Conservation (phyloP, 2,888 invertebrate species). For the Odontomyia ornata region DNA sequence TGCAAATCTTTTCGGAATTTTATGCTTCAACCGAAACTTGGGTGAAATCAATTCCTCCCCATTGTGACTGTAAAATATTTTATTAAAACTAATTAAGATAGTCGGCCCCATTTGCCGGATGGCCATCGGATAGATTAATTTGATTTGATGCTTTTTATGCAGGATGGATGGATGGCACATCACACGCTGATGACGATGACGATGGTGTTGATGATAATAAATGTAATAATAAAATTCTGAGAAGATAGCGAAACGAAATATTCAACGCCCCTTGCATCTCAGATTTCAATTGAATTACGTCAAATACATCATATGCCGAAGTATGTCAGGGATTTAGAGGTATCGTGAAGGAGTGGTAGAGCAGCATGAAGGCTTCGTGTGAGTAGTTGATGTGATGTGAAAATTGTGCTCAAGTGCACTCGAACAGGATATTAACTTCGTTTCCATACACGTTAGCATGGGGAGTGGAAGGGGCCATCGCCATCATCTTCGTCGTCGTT, state of each 20-base stretch:
- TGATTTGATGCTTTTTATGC: background rate
- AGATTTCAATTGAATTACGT: conserved; percentile 38
- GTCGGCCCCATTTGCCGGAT: background rate
- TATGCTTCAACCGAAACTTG: no score
- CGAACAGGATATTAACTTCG: conserved; percentile 49
- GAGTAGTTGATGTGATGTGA: conserved; percentile 34
- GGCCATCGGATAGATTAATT: background rate
- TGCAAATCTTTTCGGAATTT: no score
- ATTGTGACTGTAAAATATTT: background rate
- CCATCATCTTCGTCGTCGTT: background rate
- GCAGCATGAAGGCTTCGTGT: conserved; percentile 7
- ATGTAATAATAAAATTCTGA: conserved; percentile 8
- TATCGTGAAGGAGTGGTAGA: background rate
- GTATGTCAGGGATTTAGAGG: conserved; percentile 29
- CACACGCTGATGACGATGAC: background rate
- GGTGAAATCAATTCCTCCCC: background rate
- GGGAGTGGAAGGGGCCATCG: background rate
- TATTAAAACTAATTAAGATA: background rate
- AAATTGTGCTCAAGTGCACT: conserved; percentile 45
- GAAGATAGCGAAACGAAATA: conserved; percentile 6
- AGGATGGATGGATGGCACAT: background rate
- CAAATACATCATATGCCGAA: conserved; percentile 25
- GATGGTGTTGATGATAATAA: background rate
- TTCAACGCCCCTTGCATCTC: conserved; percentile 24
- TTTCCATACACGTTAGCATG: conserved; percentile 35